Base-by-base conservation (phyloP, 2,113 vertebrate genomes). In the Pleuronectes platessa region DNA sequence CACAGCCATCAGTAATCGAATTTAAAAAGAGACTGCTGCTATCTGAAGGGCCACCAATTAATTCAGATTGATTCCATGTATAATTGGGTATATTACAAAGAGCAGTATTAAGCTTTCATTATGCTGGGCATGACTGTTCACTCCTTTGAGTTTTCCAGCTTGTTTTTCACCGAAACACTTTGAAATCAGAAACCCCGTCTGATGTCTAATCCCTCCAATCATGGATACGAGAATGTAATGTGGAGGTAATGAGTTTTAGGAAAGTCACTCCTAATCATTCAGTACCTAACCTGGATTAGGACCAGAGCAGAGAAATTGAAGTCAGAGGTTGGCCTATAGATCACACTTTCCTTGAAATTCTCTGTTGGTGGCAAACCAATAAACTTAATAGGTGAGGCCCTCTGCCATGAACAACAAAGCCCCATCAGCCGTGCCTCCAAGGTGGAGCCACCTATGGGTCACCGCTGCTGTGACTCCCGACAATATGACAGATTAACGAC, bases 401-500 rank as follows among this genome's bases (percentile, higher is more conserved):
- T 89, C 80, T 74, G 80, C 85, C 80, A 74, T 56, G 78, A 90
- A 88, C 86, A 93, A 92, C 92, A 93, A 93, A 93, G 92, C 78
- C 14, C 81, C 81, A 77, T 90, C 85, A 86, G 88, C 78, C 59
- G 42, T 89, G 76, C 90, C 89, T 88, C 90, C 84, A 83, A 92
- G 89, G 88, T 83, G 83, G 88, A 92, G 85, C 88, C 90, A 88
- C 83, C 84, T 78, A 71, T 75, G 84, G 93, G 92, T 92, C 89
- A 84, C 76, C 13, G 68, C 77, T 62, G 78, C 87, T 55, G 86
- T 84, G 91, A 91, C 90, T 88, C 88, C 62, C 71, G 81, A 92
- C 91, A 85, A 89, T 90, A 92, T 93, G 94, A 94, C 94, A 93
- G 93, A 94, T 95, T 94, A 93, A 95, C 85, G 92, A 90, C 90